phyloP scores from a whole-genome alignment of 2,113 vertebrate genomes.

The Lanius collurio region DNA sequence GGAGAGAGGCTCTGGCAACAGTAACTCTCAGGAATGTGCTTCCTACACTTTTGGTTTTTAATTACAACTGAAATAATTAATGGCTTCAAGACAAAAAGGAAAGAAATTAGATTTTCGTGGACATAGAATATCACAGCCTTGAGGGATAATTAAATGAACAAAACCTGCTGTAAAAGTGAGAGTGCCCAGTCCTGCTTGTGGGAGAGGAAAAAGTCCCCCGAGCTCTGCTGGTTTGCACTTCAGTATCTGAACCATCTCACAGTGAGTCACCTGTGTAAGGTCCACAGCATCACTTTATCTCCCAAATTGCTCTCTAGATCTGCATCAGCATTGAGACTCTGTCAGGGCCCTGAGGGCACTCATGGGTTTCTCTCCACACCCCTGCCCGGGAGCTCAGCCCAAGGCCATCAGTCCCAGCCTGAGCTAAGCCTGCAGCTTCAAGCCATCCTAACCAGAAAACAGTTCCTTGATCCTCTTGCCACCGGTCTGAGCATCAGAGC shows the following conservation, averaged over 20 bases:
- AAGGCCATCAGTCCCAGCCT: neutral
- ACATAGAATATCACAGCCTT: neutral
- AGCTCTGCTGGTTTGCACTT: neutral
- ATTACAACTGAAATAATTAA: neutral
- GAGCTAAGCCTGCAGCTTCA: neutral
- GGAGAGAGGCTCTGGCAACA: neutral
- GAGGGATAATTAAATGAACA: neutral
- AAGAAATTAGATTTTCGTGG: neutral
- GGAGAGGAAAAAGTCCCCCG: neutral
- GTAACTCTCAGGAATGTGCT: neutral
- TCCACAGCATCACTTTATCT: neutral
- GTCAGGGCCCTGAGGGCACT: neutral
- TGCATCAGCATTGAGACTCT: neutral
- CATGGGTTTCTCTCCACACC: neutral
- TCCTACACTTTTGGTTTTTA: neutral
- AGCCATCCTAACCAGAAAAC: neutral
- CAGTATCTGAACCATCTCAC: neutral
- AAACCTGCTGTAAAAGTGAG: neutral
- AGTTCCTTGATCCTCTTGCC: fast-evolving
- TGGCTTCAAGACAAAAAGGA: neutral
- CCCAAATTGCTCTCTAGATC: neutral
- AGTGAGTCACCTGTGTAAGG: neutral
- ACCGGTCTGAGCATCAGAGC: neutral
- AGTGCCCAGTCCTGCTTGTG: neutral
- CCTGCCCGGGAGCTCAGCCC: neutral